Evolutionary conservation across 1,140 invertebrate species (phyloP), one percentile per base, ranked within the genome.

Genomic region (Phenacoccus solenopsis): DNA sequence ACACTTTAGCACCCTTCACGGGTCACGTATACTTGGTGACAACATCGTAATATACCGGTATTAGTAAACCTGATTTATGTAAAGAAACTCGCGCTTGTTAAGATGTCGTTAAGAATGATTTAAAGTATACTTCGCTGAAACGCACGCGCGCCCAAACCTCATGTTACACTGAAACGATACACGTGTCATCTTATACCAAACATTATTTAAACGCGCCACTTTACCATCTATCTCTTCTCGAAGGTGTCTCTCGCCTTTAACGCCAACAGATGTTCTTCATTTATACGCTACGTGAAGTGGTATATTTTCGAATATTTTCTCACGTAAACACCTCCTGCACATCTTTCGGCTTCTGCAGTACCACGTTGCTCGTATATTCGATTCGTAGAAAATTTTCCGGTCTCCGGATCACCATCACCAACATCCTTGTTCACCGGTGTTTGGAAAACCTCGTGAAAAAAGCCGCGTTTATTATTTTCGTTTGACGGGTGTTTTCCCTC

Each of bases 171-270:
- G n/a, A n/a, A 64, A 64, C 59, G 59, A 64, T 64, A 64, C 59
- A 64, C 59, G 59, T 64, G 59, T 64, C 59, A 64, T 64, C 59
- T 64, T 64, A 64, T n/a, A 59, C 59, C 59, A 64, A 64, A 64
- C 59, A 64, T 64, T 64, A 64, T 64, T 64, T 64, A 64, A 64
- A 64, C 59, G 25, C 25, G 25, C 59, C 22, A 27, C 59, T 64
- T 49, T 49, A 49, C 38, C 38, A 49, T 49, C 13, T 7, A 32
- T 32, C 5, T 32, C 30, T 32, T 32, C 5, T 13, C 13, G 30
- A 7, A 32, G 30, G 5, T 49, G 38, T 16, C 3, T 10, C 16
- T 16, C 5, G 5, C 20, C 16, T 49, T 49, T 49, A 9, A 49
- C 16, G 38, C 16, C 38, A 64, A 64, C 59, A 27, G 59, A 64